A percentile compares a stretch with the other conserved stretches of the same genome.
Evolutionary conservation across 2,113 vertebrate species (phyloP).

Genomic region (Bos indicus): DNA sequence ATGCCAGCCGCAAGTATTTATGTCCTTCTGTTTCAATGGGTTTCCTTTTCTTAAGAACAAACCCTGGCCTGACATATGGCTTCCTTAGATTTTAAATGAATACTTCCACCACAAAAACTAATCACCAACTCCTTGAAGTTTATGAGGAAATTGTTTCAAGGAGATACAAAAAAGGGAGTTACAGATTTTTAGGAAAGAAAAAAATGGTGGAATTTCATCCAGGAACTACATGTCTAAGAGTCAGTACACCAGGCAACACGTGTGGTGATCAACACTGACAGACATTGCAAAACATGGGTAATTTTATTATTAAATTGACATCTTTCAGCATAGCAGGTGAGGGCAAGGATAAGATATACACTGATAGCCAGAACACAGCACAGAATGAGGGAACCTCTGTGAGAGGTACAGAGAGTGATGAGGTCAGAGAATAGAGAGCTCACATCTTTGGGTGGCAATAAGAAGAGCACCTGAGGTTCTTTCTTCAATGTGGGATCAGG

Average conservation of each 20-base stretch:
- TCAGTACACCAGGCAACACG: accelerated
- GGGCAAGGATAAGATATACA: background rate
- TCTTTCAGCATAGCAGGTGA: background rate
- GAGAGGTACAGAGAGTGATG: background rate
- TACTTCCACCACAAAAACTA: background rate
- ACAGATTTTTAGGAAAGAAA: background rate
- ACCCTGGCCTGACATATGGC: background rate
- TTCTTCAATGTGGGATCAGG: background rate
- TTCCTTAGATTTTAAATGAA: background rate
- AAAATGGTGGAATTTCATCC: background rate
- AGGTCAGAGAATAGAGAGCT: background rate
- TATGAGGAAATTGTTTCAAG: background rate
- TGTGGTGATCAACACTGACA: background rate
- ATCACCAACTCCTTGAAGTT: background rate
- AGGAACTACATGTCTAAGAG: background rate
- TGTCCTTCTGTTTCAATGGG: background rate
- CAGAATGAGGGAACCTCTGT: background rate
- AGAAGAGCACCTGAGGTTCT: background rate
- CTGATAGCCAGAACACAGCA: background rate
- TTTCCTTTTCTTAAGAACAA: background rate
- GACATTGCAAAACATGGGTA: background rate
- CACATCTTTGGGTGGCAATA: background rate
- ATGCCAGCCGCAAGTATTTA: background rate
- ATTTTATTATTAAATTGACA: background rate
- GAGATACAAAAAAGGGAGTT: background rate